Base-by-base conservation (phyloP, 2,113 vertebrate species). In the Burhinus oedicnemus region DNA sequence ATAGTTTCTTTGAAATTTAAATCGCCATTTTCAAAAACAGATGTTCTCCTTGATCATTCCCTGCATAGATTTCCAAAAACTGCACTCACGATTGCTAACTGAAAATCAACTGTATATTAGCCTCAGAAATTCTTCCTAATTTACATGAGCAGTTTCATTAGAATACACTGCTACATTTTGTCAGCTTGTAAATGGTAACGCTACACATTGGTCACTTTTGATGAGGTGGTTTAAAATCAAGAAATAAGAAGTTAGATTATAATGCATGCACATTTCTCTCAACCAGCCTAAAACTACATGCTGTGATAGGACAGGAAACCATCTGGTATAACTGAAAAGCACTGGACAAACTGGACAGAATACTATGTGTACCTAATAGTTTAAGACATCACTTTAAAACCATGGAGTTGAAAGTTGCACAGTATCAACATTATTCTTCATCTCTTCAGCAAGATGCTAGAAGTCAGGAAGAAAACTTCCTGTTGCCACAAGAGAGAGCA, bases 1-100 rank as follows among this genome's bases (percentile, higher is more conserved):
- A 94, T 68, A 84, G 75, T 70, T 87, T 62, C 85, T 96, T 83
- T 94, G 89, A 96, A 94, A 94, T 92, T 89, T 57, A 86, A 92
- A 85, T 71, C 30, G 29, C 40, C 38, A 21, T 76, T 96, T 96
- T 84, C 58, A 94, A 90, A 95, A 95, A 0, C 55, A 92, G 60
- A 90, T 94, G 66, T 82, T 94, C 29, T 64, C 65, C 52, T 78
- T 93, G 68, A 82, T 91, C 71, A 40, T 83, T 88, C 47, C 60
- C 65, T 75, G 60, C 64, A 89, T 3, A 30, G 36, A 74, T 83
- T 93, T 87, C 70, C 16, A 87, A 88, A 84, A 86, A 36, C 11
- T 45, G 55, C 70, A 23, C 62, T 81, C 40, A 36, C 1, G 10
- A 52, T 55, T 93, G 54, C 30, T 58, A 61, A 90, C 55, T 92